These are phyloP conservation scores for Mactra quadrangularis DNA, from an alignment of 1,140 invertebrate species.

Conservation along the genomic window DNA sequence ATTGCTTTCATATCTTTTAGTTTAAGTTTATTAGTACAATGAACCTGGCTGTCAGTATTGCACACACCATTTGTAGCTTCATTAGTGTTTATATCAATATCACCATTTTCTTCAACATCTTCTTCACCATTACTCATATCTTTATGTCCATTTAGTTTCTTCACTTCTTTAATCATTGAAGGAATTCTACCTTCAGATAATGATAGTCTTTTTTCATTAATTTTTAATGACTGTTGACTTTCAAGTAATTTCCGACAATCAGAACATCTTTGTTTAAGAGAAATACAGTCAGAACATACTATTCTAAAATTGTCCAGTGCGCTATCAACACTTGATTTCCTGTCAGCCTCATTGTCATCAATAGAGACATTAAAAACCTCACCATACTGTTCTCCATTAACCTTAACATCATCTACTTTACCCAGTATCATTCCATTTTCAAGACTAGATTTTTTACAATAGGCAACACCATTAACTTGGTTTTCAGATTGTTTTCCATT, in stretches of 20 bases:
- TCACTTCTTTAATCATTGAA: neutral
- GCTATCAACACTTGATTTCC: conserved; percentile 26
- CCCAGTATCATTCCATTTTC: neutral
- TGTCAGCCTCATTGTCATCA: neutral
- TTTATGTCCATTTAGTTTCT: conserved; percentile 12
- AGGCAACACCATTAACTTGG: neutral
- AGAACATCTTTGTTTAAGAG: conserved; percentile 20
- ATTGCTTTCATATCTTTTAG: neutral
- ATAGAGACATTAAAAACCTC: neutral
- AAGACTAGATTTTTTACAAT: neutral
- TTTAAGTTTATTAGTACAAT: neutral
- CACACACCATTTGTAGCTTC: neutral
- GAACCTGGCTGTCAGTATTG: neutral
- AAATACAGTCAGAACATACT: conserved; percentile 44
- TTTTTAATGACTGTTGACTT: conserved; percentile 35
- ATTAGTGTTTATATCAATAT: neutral
- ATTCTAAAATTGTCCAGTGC: conserved; percentile 32
- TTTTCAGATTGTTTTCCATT: neutral
- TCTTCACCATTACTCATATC: conserved; percentile 4
- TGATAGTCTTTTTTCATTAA: conserved; percentile 29
- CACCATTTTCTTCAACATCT: neutral
- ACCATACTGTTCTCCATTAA: neutral
- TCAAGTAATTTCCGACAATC: conserved; percentile 38
- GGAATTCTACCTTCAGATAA: neutral
- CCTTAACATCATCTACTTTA: neutral